Conservation (phyloP, 2,888 invertebrate genomes). For the Slavum lentiscoides region DNA sequence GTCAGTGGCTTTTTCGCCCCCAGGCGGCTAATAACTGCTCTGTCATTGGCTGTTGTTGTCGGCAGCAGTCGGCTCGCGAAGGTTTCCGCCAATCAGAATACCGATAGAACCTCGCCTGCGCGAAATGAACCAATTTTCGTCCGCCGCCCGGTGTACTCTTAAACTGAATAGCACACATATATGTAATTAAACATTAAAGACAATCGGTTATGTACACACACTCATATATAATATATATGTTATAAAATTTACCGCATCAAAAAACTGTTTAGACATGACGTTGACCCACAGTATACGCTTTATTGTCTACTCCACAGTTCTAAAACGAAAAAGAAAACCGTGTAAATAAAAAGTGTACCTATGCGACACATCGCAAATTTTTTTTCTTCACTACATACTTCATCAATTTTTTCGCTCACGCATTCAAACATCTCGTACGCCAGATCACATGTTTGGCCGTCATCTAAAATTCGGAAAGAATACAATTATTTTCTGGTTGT, state of each 20-base stretch:
- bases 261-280: conserved; percentile 3
- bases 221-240: not conserved
- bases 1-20: no score
- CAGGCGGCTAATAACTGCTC: no score
- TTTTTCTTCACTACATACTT: conserved; percentile 58
- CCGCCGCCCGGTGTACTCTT: no score
- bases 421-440: conserved; percentile 80
- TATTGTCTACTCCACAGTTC: conserved; percentile 34
- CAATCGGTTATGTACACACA: conserved; percentile 24
- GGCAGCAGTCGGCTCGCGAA: no score
- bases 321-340: conserved; percentile 4
- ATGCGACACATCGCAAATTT: not conserved
- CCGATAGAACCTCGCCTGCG: no score
- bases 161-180: no score
- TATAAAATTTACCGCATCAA: not conserved
- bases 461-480: conserved; percentile 63
- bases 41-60: no score
- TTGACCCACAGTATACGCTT: not conserved
- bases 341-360: not conserved
- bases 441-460: conserved; percentile 73
- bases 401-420: conserved; percentile 76
- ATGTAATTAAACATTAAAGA: not conserved
- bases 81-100: no score
- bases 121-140: no score
- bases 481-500: not conserved